Conservation (phyloP, 1,140 invertebrate genomes). For the Calycopis cecrops region DNA sequence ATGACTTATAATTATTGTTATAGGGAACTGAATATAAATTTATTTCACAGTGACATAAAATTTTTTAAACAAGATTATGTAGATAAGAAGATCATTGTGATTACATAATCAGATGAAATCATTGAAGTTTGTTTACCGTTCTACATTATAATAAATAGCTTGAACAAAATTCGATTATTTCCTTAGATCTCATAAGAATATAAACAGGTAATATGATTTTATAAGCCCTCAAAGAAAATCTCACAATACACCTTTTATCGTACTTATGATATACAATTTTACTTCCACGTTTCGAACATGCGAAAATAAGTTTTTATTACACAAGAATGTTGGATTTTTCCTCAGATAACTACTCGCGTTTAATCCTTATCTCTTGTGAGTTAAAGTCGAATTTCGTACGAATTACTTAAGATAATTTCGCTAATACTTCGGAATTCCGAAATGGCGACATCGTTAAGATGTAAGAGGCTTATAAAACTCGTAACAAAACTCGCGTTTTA, state of each 20-base stretch:
- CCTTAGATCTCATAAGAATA: too few relatives aligned
- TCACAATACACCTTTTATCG: conserved; percentile 7
- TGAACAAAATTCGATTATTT: too few relatives aligned
- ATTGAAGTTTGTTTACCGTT: too few relatives aligned
- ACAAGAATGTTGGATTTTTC: not conserved
- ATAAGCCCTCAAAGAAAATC: not conserved
- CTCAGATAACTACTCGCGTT: not conserved
- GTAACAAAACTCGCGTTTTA: conserved; percentile 11
- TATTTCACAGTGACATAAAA: too few relatives aligned
- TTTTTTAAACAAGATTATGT: too few relatives aligned
- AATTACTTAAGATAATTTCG: conserved; percentile 6
- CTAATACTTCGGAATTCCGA: conserved; percentile 9
- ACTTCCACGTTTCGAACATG: not conserved
- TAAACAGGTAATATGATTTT: too few relatives aligned
- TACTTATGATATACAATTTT: conserved; percentile 2
- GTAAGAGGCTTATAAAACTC: conserved; percentile 12
- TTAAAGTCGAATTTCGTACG: not conserved
- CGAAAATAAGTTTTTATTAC: conserved; percentile 7
- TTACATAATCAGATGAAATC: too few relatives aligned
- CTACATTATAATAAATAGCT: too few relatives aligned
- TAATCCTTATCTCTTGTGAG: not conserved
- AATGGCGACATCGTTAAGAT: conserved; percentile 12
- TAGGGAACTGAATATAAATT: too few relatives aligned
- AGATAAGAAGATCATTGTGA: too few relatives aligned
- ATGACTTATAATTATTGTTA: too few relatives aligned